Evolutionary conservation across 2,113 vertebrate genomes (phyloP).

Genomic region (Polypterus bichir): DNA sequence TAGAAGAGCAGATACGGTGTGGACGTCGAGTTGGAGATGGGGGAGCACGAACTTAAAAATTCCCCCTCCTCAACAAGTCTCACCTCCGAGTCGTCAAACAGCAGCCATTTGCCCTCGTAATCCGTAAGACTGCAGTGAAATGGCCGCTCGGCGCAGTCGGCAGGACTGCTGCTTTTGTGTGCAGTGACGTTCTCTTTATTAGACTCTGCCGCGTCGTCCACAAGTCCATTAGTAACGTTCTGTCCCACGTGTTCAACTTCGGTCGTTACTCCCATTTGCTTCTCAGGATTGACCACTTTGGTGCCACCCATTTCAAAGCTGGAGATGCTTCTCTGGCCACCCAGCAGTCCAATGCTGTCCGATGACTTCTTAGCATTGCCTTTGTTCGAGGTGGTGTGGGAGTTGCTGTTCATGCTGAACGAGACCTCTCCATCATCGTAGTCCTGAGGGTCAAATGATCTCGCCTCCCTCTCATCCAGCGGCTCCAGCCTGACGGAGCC

Average conservation of each 20-base stretch:
- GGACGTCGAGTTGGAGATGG: conserved; percentile 69
- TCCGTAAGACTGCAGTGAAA: conserved; percentile 52
- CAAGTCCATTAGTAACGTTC: conserved; percentile 20
- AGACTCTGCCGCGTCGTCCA: conserved; percentile 21
- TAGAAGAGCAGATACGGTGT: conserved; percentile 96
- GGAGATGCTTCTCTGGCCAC: conserved; percentile 77
- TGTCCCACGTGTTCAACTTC: conserved; percentile 43
- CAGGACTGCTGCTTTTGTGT: background rate
- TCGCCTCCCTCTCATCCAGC: conserved; percentile 41
- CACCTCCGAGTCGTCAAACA: conserved; percentile 93
- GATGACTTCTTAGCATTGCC: conserved; percentile 62
- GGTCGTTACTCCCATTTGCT: conserved; percentile 20
- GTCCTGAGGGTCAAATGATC: conserved; percentile 35
- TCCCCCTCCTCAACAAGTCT: conserved; percentile 83
- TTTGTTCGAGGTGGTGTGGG: conserved; percentile 43
- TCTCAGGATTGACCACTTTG: conserved; percentile 57
- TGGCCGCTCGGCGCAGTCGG: conserved; percentile 14
- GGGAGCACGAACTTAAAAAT: conserved; percentile 79
- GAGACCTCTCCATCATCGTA: conserved; percentile 72
- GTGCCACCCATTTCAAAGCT: conserved; percentile 56
- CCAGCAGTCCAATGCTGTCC: conserved; percentile 76
- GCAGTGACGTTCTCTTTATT: conserved; percentile 22
- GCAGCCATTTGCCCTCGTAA: conserved; percentile 89
- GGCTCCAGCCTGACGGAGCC: conserved; percentile 48
- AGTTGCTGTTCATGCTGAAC: conserved; percentile 40